Percentiles rank a stretch among this genome's conserved stretches.
Conservation (phyloP, 2,797 vertebrate species). For the Echeneis naucrates region DNA sequence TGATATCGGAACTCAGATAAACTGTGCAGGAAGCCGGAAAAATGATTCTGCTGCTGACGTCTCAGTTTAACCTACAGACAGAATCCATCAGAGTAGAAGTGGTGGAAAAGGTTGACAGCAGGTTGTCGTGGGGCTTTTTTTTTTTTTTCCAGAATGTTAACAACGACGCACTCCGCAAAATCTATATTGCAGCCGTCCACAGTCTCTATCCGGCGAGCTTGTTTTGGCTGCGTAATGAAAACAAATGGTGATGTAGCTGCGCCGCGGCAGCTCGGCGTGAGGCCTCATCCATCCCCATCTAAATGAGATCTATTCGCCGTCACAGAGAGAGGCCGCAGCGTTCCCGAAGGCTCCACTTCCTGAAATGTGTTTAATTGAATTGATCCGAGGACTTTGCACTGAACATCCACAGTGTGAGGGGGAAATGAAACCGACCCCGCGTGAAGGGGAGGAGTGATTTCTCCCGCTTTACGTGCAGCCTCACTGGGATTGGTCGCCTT, state of each 20-base stretch:
- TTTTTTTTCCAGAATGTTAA: conserved; percentile 1
- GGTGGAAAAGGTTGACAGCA: neutral
- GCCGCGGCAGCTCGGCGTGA: conserved; percentile 25
- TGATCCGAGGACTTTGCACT: neutral
- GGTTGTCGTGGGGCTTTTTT: neutral
- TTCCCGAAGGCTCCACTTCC: neutral
- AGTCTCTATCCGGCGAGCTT: conserved; percentile 8
- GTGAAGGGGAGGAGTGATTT: neutral
- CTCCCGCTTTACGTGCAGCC: neutral
- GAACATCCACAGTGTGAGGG: neutral
- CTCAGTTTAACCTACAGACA: conserved; percentile 7
- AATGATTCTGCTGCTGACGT: conserved; percentile 1
- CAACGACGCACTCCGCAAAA: conserved; percentile 26
- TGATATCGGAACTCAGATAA: conserved; percentile 43
- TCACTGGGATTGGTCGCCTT: too few relatives aligned
- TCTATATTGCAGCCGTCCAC: conserved; percentile 23
- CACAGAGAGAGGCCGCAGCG: conserved; percentile 16
- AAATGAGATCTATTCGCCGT: conserved; percentile 50
- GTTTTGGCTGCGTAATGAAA: conserved; percentile 72
- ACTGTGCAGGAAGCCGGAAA: neutral
- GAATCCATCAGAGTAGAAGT: neutral
- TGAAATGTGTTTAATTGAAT: conserved; percentile 4
- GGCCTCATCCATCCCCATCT: conserved; percentile 72
- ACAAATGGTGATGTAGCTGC: conserved; percentile 65
- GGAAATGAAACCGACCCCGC: neutral